Evolutionary conservation across 2,888 invertebrate genomes (phyloP), one percentile per base, ranked within the genome.

Genomic region (Drosophila anomelani): DNA sequence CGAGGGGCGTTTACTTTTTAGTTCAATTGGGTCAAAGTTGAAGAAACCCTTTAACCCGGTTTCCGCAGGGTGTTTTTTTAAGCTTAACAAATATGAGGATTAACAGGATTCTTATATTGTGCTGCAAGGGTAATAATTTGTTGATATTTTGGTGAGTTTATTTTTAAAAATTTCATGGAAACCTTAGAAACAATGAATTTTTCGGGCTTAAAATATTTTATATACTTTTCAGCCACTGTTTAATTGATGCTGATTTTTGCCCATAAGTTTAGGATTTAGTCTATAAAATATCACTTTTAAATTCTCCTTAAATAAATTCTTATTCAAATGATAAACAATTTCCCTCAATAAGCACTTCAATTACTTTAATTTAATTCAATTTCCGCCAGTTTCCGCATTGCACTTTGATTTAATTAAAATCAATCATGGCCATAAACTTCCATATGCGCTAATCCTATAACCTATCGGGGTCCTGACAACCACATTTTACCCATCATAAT

Each of bases 11-110:
- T 54, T 47, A 67, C n/a, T 39, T 36, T 41, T 38, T 23, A n/a
- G 5, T 39, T 47, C 20, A 61, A 66, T 61, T 63, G 23, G 72
- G 72, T 58, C 72, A 73, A 58, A 71, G 72, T 55, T 71, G 47
- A 58, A 56, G 20, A 34, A 61, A 71, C 60, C 54, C 47, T 68
- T 55, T 20, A 61, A 61, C 32, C 49, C 1, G 43, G 39, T 34
- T 36, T 55, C 13, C 36, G n/a, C 43, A 29, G 60, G 61, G 43
- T 47, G 23, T 43, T 46, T 49, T 51, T 44, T 20, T 8, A 36
- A 10, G 26, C 9, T 38, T 39, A 17, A 15, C n/a, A 39, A 39
- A 46, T 15, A 23, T 36, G 9, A 43, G 34, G 49, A 36, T 49
- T 49, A n/a, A 20, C 15, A 17, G 2, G 13, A 38, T 29, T 36